Base-by-base conservation (phyloP, 2,888 invertebrate species). In the Biston stratarius region DNA sequence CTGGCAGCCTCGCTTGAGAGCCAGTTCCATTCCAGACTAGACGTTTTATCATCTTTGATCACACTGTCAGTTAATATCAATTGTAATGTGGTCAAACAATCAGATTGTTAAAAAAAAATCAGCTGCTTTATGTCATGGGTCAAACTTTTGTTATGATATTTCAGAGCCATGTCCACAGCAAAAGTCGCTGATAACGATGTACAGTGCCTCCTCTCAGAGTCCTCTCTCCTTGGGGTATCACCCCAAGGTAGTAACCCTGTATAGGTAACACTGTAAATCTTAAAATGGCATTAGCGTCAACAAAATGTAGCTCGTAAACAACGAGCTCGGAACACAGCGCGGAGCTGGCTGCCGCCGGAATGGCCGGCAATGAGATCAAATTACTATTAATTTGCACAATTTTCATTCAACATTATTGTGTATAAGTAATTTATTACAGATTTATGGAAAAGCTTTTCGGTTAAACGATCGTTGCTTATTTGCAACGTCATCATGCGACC, bases 321-420 rank as follows among this genome's bases (percentile, higher is more conserved):
- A 5, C 10, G 56, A 34, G 34, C 14, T 38, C 10, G 36, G 40
- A 36, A 38, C n/a, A 33, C 42, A 56, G 8, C 15, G 40, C 24
- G 55, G 36, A 45, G 47, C 38, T 53, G 58, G 47, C 47, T 59
- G 59, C 40, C 52, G 45, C 9, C 58, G 44, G 40, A 47, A 47
- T 38, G 57, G 24, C 64, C 24, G 68, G 58, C 67, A 65, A 69
- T 70, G 62, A 47, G 47, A 58, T 61, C 61, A 48, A 61, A 53
- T 67, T 62, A 53, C 59, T 48, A 59, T 58, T 47, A 52, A 62
- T 55, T 62, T 33, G 36, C 62, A 7, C 48, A 40, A 62, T 53
- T 45, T 33, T 56, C 48, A 53, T 55, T 55, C 40, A 42, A 33
- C 34, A 47, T 57, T 47, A 61, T 55, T 49, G 55, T 60, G 34